These are phyloP conservation scores for Thryonomys swinderianus DNA, from an alignment of 2,113 vertebrate genomes.

Conservation along the genomic window DNA sequence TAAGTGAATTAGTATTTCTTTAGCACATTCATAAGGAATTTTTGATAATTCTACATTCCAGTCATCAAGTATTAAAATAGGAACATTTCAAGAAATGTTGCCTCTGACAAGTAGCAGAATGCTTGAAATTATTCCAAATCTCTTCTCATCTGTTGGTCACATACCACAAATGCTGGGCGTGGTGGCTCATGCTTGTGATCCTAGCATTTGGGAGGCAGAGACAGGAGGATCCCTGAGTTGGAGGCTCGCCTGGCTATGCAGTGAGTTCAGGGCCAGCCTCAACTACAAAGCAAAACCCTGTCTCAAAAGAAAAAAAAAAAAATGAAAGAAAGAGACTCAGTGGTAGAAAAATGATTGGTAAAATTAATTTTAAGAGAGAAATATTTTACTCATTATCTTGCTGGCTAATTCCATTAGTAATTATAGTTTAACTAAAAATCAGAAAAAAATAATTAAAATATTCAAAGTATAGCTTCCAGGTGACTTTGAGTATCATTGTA, in stretches of 20 bases:
- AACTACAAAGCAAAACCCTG: background rate
- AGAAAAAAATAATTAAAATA: slow-evolving; percentile 19
- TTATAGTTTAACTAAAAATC: background rate
- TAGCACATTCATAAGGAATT: background rate
- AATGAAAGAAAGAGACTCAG: background rate
- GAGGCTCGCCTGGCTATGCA: rapidly evolving
- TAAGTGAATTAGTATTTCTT: background rate
- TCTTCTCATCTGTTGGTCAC: background rate
- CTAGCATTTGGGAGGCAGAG: background rate
- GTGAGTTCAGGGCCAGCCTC: background rate
- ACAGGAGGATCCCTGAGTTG: background rate
- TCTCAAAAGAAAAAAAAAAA: background rate
- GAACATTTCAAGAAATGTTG: background rate
- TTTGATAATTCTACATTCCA: background rate
- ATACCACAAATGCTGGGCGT: too few species aligned
- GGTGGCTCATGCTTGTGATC: background rate
- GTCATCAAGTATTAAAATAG: slow-evolving; percentile 30
- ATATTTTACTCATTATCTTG: background rate
- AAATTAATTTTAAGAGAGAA: slow-evolving; percentile 5
- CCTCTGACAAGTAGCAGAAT: slow-evolving; percentile 3
- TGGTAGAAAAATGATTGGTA: background rate
- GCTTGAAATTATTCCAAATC: background rate
- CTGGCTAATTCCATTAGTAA: background rate
- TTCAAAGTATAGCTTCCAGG: background rate
- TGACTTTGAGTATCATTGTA: background rate